Base-by-base conservation (phyloP, 2,113 vertebrate genomes). In the Diadophis punctatus region DNA sequence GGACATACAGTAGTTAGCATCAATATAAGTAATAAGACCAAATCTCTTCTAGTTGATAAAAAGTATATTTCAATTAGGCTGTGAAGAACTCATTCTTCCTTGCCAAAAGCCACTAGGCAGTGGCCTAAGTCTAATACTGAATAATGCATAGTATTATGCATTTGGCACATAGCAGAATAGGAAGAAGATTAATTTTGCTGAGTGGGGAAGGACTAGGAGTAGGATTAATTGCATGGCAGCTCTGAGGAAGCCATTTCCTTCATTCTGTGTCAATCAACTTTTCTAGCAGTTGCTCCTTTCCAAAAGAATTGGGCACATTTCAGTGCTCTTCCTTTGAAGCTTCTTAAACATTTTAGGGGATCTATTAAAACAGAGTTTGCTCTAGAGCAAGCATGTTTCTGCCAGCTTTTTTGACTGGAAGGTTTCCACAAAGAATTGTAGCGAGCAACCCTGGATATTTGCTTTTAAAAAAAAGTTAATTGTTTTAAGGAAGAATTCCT, bases 371-470 rank as follows among this genome's bases (percentile, higher is more conserved):
- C 60, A 63, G 11, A 14, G 60, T 63, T 63, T 63, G 85, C 60
- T n/a, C 95, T 53, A 94, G 86, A 93, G 93, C 89, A 80, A 90
- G 39, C 10, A 89, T 93, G 53, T 56, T 34, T 0, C 74, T 88
- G 86, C 84, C 85, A 48, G 85, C 49, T 8, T 86, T 87, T 51
- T 10, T 87, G 53, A 16, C 27, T 3, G 90, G 68, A 86, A 89
- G 90, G 87, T 53, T 88, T 39, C 30, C 22, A 92, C 48, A 25
- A 94, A 92, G 87, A n/a, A 90, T 60, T 74, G 39, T 93, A 95
- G 27, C 52, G 93, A 91, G 86, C 93, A 95, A 93, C 68, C 95
- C 94, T 23, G 0, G 0, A 27, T 93, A 93, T 80, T 80, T 43
- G 8, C 5, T 46, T 46, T 46, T 46, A 3, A 46, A 91, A 89